Evolutionary conservation across 1,140 invertebrate species (phyloP), one percentile per base, ranked within the genome.

Genomic region (Ephestia elutella): DNA sequence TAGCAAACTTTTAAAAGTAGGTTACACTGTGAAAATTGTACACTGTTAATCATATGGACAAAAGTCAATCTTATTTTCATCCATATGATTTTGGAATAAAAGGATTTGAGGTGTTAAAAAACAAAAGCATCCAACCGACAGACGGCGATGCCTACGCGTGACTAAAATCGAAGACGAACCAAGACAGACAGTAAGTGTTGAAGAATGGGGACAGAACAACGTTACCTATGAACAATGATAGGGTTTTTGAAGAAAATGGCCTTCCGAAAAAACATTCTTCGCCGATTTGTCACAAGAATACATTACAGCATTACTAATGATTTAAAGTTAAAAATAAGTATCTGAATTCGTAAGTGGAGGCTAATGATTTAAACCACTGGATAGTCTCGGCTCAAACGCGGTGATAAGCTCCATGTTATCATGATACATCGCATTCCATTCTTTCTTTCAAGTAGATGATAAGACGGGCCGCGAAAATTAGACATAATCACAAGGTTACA

Each of bases 111-210:
- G 49, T 50, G 49, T 50, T 50, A 50, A 60, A 71, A 66, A 56
- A 59, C 65, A 73, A 71, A 68, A 56, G 60, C 66, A 72, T 71
- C 68, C 78, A 71, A 75, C 77, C 78, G 74, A 76, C 65, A 73
- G 63, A 63, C 71, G 65, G 58, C 74, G 68, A 71, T 66, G 73
- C 71, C 71, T 80, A 78, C 75, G 73, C 75, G 75, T 80, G 74
- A 83, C 78, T 83, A 78, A 80, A 80, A 73, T 68, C 64, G 62
- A 66, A 54, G 56, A 60, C 67, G 65, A 65, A 59, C 56, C 60
- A 61, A 66, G 18, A 55, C 51, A 51, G 57, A 55, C 60, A 66
- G 59, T 66, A 54, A 60, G 53, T 63, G 25, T 59, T 55, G 68
- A 63, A 70, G 62, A 70, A 71, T 62, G 69, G 62, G 64, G 63